phyloP scores from a whole-genome alignment of 2,888 invertebrate species.

The Pollenia angustigena region DNA sequence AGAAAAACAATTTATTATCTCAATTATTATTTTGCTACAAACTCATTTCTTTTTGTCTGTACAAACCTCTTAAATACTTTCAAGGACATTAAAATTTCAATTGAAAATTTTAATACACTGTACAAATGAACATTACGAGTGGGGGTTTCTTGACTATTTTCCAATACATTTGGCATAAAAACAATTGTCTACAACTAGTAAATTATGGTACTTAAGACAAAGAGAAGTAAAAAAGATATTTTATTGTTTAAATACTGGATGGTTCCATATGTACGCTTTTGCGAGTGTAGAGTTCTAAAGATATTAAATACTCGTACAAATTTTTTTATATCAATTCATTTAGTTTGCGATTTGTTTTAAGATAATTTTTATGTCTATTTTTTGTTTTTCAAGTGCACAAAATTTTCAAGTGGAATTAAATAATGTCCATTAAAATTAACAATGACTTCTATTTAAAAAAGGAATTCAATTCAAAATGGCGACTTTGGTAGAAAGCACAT shows the following conservation, averaged over 20 bases:
- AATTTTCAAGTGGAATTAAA: conserved; percentile 61
- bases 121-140: neutral
- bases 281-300: neutral
- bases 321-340: conserved; percentile 12
- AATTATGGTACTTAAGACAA: neutral
- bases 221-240: neutral
- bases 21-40: no score
- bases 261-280: neutral
- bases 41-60: neutral
- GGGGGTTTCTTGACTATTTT: conserved; percentile 8
- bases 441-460: conserved; percentile 3
- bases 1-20: no score
- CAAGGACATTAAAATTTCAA: conserved; percentile 48
- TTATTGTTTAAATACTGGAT: neutral
- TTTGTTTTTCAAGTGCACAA: conserved; percentile 55
- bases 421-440: conserved; percentile 33
- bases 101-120: conserved; percentile 1
- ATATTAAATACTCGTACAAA: neutral
- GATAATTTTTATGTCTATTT: conserved; percentile 28
- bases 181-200: neutral
- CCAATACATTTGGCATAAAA: conserved; percentile 49
- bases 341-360: conserved; percentile 29
- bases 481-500: conserved; percentile 2
- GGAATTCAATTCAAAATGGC: conserved; percentile 1
- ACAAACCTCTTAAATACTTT: conserved; percentile 2